Conservation (phyloP, 2,888 invertebrate genomes). For the Ectropis crepuscularia region DNA sequence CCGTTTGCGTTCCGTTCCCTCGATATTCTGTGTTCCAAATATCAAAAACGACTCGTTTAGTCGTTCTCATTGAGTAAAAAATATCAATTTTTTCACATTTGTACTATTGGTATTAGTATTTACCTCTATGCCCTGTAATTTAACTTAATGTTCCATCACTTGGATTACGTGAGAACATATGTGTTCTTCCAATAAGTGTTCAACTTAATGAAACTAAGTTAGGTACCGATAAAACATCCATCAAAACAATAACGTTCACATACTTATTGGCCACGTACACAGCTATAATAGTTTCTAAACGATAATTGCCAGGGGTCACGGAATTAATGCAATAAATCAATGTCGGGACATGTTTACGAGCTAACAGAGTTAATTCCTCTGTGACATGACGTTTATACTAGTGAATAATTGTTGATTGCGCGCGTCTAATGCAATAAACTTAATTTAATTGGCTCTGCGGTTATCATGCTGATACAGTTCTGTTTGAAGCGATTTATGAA, state of each 20-base stretch:
- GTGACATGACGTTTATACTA: slow-evolving; percentile 82
- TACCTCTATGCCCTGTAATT: no score
- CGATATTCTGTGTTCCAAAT: no score
- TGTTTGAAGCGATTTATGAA: slow-evolving; percentile 22
- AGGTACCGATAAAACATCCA: neutral
- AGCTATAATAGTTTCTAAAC: slow-evolving; percentile 70
- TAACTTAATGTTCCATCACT: no score
- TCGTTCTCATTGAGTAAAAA: no score
- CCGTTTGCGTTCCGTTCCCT: no score
- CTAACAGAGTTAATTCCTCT: slow-evolving; percentile 82
- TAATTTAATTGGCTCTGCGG: slow-evolving; percentile 44
- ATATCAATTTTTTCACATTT: no score
- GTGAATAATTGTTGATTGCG: slow-evolving; percentile 80
- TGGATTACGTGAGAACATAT: no score
- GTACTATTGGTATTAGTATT: no score
- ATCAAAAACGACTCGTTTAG: no score
- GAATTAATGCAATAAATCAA: slow-evolving; percentile 81
- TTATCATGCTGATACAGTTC: slow-evolving; percentile 32
- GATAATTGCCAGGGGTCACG: slow-evolving; percentile 66
- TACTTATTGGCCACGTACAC: slow-evolving; percentile 48
- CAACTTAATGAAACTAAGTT: no score
- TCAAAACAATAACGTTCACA: neutral
- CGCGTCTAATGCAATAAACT: slow-evolving; percentile 49
- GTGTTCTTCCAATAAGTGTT: no score
- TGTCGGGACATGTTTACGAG: slow-evolving; percentile 82